A percentile compares a stretch with the other conserved stretches of the same genome.
Evolutionary conservation across 2,113 vertebrate genomes (phyloP).

Genomic region (Gopherus evgoodei): DNA sequence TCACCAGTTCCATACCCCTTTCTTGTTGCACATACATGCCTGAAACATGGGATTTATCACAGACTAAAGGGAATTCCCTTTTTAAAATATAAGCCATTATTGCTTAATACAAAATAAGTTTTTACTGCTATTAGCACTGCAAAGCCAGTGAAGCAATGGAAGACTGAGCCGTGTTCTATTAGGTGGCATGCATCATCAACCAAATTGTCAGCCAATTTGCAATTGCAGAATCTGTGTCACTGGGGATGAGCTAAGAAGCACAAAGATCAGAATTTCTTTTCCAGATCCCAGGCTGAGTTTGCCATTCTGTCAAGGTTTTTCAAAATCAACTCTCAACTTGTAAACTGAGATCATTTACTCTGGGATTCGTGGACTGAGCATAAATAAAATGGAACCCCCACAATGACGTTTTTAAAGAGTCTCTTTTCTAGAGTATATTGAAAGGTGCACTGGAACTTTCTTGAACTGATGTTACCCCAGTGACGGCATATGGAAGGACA

Average conservation of each 20-base stretch:
- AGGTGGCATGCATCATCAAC: background rate
- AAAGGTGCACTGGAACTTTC: background rate
- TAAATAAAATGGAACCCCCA: background rate
- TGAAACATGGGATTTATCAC: background rate
- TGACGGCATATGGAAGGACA: background rate
- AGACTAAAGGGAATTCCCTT: background rate
- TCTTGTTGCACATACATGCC: background rate
- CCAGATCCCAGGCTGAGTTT: background rate
- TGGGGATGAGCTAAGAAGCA: background rate
- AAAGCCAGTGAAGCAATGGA: background rate
- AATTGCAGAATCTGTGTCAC: background rate
- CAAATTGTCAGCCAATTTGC: background rate
- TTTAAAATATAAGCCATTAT: background rate
- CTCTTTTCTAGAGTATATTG: background rate
- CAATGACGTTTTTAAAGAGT: background rate
- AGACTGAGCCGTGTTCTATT: background rate
- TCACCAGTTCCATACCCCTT: background rate
- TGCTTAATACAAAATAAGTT: background rate
- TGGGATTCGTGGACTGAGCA: background rate
- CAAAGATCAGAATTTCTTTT: background rate
- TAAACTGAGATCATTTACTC: background rate
- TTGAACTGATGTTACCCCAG: background rate
- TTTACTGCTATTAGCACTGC: background rate
- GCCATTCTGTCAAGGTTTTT: background rate
- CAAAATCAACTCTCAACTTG: background rate